Evolutionary conservation across 2,797 vertebrate genomes (phyloP).

Genomic region (Staurois parvus): DNA sequence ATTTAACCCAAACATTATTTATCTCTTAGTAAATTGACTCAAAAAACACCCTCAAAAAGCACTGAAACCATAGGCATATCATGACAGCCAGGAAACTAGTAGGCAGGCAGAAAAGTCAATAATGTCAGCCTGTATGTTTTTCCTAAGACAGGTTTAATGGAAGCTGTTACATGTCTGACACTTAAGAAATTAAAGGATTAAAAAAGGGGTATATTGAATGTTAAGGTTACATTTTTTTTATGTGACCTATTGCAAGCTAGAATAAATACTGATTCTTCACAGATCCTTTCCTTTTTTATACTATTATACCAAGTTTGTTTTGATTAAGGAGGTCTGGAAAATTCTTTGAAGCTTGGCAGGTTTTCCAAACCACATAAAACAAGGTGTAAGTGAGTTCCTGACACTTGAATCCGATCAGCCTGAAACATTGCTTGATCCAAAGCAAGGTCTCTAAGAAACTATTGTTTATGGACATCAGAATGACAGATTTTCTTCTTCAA

Average conservation of each 20-base stretch:
- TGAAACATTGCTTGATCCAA: constrained; percentile 44
- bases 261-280: neutral
- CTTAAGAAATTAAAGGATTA: neutral
- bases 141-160: neutral
- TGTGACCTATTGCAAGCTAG: neutral
- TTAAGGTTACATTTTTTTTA: neutral
- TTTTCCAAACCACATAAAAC: constrained; percentile 47
- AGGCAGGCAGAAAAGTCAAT: too few relatives aligned
- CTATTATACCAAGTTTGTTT: constrained; percentile 39
- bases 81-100: neutral
- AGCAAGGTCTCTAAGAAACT: constrained; percentile 45
- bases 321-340: constrained; percentile 47
- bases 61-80: too few relatives aligned
- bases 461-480: constrained; percentile 37
- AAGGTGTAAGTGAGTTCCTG: constrained; percentile 50
- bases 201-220: neutral
- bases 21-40: too few relatives aligned
- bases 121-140: neutral
- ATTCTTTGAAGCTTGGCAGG: constrained; percentile 40
- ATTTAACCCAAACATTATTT: too few relatives aligned
- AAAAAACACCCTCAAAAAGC: too few relatives aligned
- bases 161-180: neutral
- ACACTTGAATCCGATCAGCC: constrained; percentile 43
- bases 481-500: constrained; percentile 23
- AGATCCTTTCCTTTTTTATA: constrained; percentile 22